Evolutionary conservation across 2,797 vertebrate species (phyloP).

Genomic region (Etheostoma perlongum): DNA sequence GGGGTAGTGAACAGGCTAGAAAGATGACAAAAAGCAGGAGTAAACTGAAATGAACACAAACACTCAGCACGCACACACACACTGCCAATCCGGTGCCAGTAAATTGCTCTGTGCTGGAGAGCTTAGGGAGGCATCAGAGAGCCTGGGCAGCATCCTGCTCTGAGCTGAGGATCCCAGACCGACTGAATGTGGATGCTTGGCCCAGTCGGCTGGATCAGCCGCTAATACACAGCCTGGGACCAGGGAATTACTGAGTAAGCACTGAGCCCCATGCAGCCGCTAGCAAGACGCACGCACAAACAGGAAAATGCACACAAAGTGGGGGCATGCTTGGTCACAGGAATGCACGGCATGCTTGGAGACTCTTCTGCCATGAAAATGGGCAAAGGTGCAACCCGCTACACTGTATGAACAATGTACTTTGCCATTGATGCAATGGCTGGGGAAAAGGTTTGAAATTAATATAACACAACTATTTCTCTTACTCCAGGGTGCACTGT

Average conservation of each 20-base stretch:
- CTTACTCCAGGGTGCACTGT: too few relatives aligned
- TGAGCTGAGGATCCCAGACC: slow-evolving; percentile 66
- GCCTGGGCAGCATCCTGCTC: slow-evolving; percentile 70
- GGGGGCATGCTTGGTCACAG: slow-evolving; percentile 18
- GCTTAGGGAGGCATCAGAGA: slow-evolving; percentile 77
- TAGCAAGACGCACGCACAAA: slow-evolving; percentile 27
- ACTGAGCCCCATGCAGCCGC: slow-evolving; percentile 51
- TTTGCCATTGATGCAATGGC: neutral
- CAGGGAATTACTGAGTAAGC: slow-evolving; percentile 72
- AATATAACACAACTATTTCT: neutral
- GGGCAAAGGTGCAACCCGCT: slow-evolving; percentile 19
- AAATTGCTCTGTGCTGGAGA: slow-evolving; percentile 75
- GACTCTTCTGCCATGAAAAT: neutral
- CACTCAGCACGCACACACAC: slow-evolving; percentile 41
- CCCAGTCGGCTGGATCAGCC: slow-evolving; percentile 75
- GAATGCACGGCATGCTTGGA: slow-evolving; percentile 7
- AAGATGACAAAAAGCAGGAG: slow-evolving; percentile 46
- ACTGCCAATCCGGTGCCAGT: slow-evolving; percentile 61
- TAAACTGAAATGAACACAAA: slow-evolving; percentile 55
- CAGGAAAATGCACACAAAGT: slow-evolving; percentile 22
- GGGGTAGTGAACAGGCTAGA: slow-evolving; percentile 34
- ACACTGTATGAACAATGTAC: neutral
- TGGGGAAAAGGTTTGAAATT: neutral
- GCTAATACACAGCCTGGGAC: slow-evolving; percentile 75
- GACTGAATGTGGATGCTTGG: slow-evolving; percentile 68